Evolutionary conservation across 2,888 invertebrate species (phyloP).

Genomic region (Aspidiotus rigidus): DNA sequence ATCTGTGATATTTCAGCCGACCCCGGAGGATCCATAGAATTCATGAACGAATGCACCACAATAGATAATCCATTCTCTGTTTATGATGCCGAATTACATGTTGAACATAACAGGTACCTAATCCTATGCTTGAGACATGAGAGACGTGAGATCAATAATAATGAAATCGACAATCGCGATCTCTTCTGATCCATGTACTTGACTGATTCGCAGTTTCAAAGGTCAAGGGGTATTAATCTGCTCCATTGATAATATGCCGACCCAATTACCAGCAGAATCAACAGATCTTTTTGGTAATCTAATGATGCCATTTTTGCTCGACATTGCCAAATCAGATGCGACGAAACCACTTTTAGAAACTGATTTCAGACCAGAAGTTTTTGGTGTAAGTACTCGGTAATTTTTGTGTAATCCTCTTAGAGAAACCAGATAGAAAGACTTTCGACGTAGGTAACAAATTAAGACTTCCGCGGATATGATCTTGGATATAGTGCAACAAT

Average conservation of each 20-base stretch:
- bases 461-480: too few relatives aligned
- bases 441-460: too few relatives aligned
- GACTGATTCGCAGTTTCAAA: constrained; percentile 41
- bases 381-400: constrained; percentile 50
- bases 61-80: constrained; percentile 98
- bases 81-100: constrained; percentile 98
- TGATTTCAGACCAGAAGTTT: constrained; percentile 60
- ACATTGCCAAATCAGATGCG: constrained; percentile 80
- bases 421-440: too few relatives aligned
- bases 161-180: too few relatives aligned
- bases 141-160: too few relatives aligned
- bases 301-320: constrained; percentile 74
- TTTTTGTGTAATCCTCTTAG: not conserved
- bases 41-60: constrained; percentile 99
- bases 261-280: constrained; percentile 91
- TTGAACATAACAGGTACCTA: constrained; percentile 74
- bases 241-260: constrained; percentile 99
- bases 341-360: constrained; percentile 67
- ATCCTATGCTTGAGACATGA: not conserved
- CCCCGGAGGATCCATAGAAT: constrained; percentile 96
- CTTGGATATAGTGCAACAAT: too few relatives aligned
- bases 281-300: constrained; percentile 97
- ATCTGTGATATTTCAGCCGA: constrained; percentile 99
- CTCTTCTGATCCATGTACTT: not conserved
- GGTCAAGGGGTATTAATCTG: constrained; percentile 97